Base-by-base conservation (phyloP, 2,797 vertebrate genomes). In the Menidia menidia region DNA sequence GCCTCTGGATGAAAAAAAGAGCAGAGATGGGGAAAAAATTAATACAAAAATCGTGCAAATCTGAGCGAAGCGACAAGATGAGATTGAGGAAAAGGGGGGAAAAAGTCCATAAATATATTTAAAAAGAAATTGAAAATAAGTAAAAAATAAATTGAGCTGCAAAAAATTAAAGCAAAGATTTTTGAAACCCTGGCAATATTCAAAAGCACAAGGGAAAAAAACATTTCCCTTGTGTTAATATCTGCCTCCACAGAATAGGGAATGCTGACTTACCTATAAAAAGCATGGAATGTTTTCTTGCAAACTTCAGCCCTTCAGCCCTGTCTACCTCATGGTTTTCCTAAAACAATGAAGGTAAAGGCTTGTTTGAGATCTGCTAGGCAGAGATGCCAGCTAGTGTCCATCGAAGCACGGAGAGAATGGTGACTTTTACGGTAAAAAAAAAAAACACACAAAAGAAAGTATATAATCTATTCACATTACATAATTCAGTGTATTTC, bases 271-370 rank as follows among this genome's bases (percentile, higher is more conserved):
- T 92, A 98, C 97, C 97, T 95, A 98, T 98, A 92, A 98, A 99
- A 90, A 99, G 94, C 96, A 97, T 99, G 92, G 97, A 98, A 97
- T 99, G 98, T 93, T 99, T 99, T 77, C 97, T 94, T 72, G 97
- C 98, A 93, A 99, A 99, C 92, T 97, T 98, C 85, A 99, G 94
- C 68, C 97, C 97, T 93, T 98, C 96, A 4, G 95, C 96, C 88
- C 97, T 91, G 91, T 98, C 97, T 39, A 99, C 93, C 89, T 98
- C 96, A 73, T 96, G 96, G 91, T 96, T 97, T 90, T 99, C 97
- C 98, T 99, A 75, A 67, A 93, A 95, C 43, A 92, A 85, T 70
- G 76, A 73, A 85, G 74, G 78, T 81, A 82, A 81, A 73, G 81
- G 83, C 73, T 88, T 88, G 83, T 81, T 89, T 80, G 83, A 89